phyloP scores from a whole-genome alignment of 2,113 vertebrate genomes.

The Acinonyx jubatus region DNA sequence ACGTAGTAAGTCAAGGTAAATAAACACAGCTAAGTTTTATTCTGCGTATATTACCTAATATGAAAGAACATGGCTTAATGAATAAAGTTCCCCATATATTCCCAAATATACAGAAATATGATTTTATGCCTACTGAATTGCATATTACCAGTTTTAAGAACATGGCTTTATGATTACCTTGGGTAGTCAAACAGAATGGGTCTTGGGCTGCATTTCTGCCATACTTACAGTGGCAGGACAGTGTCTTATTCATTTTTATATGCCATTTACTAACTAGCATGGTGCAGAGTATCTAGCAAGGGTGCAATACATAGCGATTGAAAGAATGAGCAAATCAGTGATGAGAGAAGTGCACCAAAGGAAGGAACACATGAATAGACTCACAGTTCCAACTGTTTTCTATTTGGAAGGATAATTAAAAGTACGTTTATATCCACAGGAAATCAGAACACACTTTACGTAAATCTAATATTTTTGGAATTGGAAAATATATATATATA shows the following conservation, averaged over 20 bases:
- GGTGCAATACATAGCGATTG: not conserved
- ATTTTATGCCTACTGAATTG: not conserved
- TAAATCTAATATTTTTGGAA: not conserved
- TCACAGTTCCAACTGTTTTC: not conserved
- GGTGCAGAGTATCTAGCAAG: not conserved
- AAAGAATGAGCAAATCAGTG: not conserved
- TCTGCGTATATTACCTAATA: not conserved
- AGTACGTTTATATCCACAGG: not conserved
- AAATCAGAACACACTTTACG: not conserved
- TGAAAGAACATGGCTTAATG: not conserved
- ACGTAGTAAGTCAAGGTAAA: not conserved
- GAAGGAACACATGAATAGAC: not conserved
- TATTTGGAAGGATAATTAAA: not conserved
- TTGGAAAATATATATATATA: not conserved
- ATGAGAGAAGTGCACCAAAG: not conserved
- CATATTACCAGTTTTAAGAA: not conserved
- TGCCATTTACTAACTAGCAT: not conserved
- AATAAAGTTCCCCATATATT: not conserved
- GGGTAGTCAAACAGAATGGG: not conserved
- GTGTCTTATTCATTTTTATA: not conserved
- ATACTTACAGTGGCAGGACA: not conserved
- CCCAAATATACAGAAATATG: not conserved
- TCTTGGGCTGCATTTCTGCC: not conserved
- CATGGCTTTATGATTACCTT: not conserved
- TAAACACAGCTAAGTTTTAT: not conserved